phyloP scores from a whole-genome alignment of 2,797 vertebrate genomes.

The Coluber constrictor region DNA sequence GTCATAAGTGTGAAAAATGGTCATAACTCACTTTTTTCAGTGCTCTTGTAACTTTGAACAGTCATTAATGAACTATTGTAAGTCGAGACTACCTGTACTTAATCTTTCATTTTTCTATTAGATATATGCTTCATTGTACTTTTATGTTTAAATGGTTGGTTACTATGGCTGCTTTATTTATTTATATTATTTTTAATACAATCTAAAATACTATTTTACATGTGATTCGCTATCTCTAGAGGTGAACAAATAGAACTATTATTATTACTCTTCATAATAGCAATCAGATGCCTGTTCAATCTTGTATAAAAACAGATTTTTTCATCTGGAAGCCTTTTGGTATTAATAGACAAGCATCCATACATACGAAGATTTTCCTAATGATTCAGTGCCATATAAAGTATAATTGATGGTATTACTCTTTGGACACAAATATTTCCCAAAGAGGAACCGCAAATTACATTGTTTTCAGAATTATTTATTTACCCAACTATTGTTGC shows the following conservation, averaged over 20 bases:
- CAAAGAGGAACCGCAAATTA: not conserved
- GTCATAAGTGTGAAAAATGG: not conserved
- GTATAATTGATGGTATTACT: not conserved
- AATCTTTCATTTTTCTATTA: not conserved
- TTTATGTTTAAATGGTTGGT: not conserved
- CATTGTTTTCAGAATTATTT: conserved; percentile 7
- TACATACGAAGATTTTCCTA: not conserved
- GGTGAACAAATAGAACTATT: not conserved
- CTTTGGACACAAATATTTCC: not conserved
- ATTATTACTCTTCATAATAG: not conserved
- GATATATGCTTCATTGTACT: not conserved
- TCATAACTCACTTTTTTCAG: not conserved
- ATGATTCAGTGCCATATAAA: not conserved
- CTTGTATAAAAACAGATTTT: not conserved
- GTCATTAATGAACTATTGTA: not conserved
- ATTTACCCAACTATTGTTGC: conserved; percentile 7
- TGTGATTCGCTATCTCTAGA: not conserved
- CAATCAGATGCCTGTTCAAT: not conserved
- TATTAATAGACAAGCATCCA: not conserved
- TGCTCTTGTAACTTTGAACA: not conserved
- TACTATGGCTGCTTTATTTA: not conserved
- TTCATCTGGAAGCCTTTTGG: not conserved
- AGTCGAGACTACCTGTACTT: not conserved
- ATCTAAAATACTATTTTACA: not conserved
- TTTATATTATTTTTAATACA: not conserved